phyloP scores from a whole-genome alignment of 2,113 vertebrate species.

The Cynoglossus semilaevis region DNA sequence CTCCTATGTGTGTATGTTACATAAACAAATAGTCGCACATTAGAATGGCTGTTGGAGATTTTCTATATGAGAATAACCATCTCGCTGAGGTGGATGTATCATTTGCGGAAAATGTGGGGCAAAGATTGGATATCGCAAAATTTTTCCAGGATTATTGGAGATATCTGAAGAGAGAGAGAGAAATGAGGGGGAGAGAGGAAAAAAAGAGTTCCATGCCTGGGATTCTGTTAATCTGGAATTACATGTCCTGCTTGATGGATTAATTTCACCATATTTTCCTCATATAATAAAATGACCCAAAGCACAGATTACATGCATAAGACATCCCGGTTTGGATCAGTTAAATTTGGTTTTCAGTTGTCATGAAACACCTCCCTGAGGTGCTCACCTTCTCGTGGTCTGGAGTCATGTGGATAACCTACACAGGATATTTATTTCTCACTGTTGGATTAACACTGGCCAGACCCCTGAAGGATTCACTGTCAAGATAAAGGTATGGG shows the following conservation, averaged over 20 bases:
- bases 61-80: constrained; percentile 55
- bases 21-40: constrained; percentile 36
- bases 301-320: constrained; percentile 59
- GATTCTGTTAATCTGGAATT: constrained; percentile 77
- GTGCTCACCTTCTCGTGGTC: constrained; percentile 48
- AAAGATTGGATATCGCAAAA: constrained; percentile 76
- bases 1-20: constrained; percentile 24
- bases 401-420: constrained; percentile 80
- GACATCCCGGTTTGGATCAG: constrained; percentile 73
- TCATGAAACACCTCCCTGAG: constrained; percentile 39
- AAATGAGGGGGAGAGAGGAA: constrained; percentile 23
- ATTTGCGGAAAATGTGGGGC: constrained; percentile 69
- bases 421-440: constrained; percentile 79
- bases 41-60: constrained; percentile 52
- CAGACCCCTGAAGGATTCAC: constrained; percentile 67
- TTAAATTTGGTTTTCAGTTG: constrained; percentile 62
- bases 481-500: constrained; percentile 66
- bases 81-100: constrained; percentile 71
- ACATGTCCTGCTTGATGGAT: constrained; percentile 73
- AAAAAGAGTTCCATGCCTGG: constrained; percentile 66
- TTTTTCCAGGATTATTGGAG: constrained; percentile 74
- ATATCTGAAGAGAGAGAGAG: constrained; percentile 56
- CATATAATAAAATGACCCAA: constrained; percentile 60
- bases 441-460: constrained; percentile 86
- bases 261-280: constrained; percentile 66